Evolutionary conservation across 1,140 invertebrate species (phyloP).

Genomic region (Melitaea cinxia): DNA sequence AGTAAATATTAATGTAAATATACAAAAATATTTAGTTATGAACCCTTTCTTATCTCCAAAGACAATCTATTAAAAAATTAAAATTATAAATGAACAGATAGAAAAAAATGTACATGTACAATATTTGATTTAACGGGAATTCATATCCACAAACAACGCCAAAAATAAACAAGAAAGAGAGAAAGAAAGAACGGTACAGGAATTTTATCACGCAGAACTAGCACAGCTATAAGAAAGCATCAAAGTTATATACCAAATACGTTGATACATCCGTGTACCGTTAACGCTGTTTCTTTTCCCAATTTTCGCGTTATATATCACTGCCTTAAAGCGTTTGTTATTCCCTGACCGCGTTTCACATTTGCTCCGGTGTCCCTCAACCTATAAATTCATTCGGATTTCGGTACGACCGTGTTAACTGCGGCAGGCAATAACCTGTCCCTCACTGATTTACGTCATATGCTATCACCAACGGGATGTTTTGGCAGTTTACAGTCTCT

Average conservation of each 20-base stretch:
- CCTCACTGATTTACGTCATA: constrained; percentile 28
- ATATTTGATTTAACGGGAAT: too few relatives aligned
- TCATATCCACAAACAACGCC: too few relatives aligned
- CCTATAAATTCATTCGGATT: constrained; percentile 35
- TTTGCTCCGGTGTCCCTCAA: constrained; percentile 21
- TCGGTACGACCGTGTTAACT: constrained; percentile 32
- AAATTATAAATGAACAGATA: too few relatives aligned
- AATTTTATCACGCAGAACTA: too few relatives aligned
- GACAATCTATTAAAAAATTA: too few relatives aligned
- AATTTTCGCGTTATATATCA: constrained; percentile 20
- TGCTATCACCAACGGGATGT: constrained; percentile 7
- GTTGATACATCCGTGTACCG: neutral
- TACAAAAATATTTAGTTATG: too few relatives aligned
- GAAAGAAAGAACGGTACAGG: too few relatives aligned
- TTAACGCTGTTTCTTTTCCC: neutral
- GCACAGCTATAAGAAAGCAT: neutral
- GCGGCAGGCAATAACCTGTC: constrained; percentile 36
- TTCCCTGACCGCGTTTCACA: constrained; percentile 27
- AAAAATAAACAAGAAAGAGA: too few relatives aligned
- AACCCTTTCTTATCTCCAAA: too few relatives aligned
- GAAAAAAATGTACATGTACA: too few relatives aligned
- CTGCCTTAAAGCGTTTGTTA: constrained; percentile 25
- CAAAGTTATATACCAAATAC: neutral
- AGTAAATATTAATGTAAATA: too few relatives aligned
- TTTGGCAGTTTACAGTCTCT: constrained; percentile 6